These are phyloP conservation scores for Pocillopora verrucosa DNA, from an alignment of 64 coral and sea anemone genomes.

Conservation along the genomic window DNA sequence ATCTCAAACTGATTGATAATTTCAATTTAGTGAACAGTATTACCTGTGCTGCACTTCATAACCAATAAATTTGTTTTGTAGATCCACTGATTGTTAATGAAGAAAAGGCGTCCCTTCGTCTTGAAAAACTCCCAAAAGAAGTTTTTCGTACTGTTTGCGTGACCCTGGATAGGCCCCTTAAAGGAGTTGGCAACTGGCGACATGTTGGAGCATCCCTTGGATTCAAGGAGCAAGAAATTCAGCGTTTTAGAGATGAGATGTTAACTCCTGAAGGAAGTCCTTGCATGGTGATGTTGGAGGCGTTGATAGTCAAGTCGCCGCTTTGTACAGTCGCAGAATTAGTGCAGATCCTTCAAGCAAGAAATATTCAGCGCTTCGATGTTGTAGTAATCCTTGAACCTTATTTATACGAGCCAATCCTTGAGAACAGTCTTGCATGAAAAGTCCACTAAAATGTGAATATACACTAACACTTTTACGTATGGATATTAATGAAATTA, in stretches of 20 bases:
- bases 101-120: background rate
- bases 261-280: constrained; percentile 18
- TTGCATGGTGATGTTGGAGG: background rate
- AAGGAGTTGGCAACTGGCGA: constrained; percentile 9
- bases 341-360: background rate
- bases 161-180: background rate
- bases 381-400: constrained; percentile 11
- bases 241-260: background rate
- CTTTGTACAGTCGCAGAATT: constrained; percentile 15
- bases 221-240: background rate
- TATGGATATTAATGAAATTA: too few relatives aligned
- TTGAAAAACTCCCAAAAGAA: constrained; percentile 3
- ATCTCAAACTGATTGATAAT: too few relatives aligned
- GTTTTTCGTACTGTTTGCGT: background rate
- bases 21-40: background rate
- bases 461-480: too few relatives aligned
- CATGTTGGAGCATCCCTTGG: background rate
- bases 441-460: too few relatives aligned
- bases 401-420: background rate
- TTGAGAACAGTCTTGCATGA: background rate
- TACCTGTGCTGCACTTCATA: background rate
- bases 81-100: background rate
- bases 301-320: background rate
- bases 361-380: constrained; percentile 7
- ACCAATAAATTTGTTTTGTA: background rate